These are phyloP conservation scores for Ennomos fuscantarius DNA, from an alignment of 2,888 invertebrate species.

Conservation along the genomic window DNA sequence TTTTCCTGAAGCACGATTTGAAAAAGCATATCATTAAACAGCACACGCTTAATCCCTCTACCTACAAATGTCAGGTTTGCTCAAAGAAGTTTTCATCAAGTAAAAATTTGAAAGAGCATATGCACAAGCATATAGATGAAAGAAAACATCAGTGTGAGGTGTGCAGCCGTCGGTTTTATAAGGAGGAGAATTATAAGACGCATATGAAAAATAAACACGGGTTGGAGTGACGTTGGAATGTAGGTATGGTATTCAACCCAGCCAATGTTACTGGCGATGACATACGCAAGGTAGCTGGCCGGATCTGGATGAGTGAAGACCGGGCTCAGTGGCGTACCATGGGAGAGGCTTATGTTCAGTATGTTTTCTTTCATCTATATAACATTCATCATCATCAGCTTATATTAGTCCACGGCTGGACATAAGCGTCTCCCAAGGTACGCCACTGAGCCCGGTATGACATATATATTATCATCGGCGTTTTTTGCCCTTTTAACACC, in stretches of 20 bases:
- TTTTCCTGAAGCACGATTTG: slow-evolving; percentile 1
- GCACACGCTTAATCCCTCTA: background rate
- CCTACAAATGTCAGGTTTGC: slow-evolving; percentile 6
- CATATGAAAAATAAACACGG: slow-evolving; percentile 14
- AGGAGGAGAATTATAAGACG: slow-evolving; percentile 1
- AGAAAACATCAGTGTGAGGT: slow-evolving; percentile 6
- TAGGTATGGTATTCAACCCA: background rate
- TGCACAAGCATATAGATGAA: background rate
- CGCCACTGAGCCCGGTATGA: too few relatives aligned
- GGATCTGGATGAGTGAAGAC: too few relatives aligned
- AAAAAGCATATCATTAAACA: slow-evolving; percentile 1
- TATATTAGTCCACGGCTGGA: too few relatives aligned
- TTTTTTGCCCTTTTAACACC: too few relatives aligned
- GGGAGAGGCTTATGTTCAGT: too few relatives aligned
- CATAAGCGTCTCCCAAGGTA: too few relatives aligned
- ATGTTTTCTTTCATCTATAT: too few relatives aligned
- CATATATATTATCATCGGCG: too few relatives aligned
- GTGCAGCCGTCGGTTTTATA: background rate
- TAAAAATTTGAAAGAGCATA: background rate
- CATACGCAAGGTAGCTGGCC: too few relatives aligned
- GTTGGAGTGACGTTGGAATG: slow-evolving; percentile 2
- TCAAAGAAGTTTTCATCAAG: background rate
- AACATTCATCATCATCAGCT: too few relatives aligned
- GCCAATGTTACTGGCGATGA: too few relatives aligned
- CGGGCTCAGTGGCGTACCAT: too few relatives aligned